Evolutionary conservation across 2,888 invertebrate genomes (phyloP), one percentile per base, ranked within the genome.

Genomic region (Formica aserva): DNA sequence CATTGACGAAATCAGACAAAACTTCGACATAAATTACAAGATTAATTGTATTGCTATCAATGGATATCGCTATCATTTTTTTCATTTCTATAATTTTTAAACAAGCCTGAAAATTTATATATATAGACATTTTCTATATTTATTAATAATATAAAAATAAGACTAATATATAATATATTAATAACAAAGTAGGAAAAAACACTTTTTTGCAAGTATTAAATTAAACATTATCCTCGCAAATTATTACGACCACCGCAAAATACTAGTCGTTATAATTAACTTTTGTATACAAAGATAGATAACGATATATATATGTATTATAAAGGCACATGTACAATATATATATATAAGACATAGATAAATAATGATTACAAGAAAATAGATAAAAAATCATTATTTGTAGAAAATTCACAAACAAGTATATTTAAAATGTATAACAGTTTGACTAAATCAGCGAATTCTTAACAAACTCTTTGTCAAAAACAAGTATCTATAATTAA

Each of bases 201-300:
- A 55, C 9, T 3, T 11, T 55, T 55, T 35, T 13, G n/a, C 5
- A 22, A 35, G 22, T 55, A 11, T 72, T 38, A 9, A 71, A 22
- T 55, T 72, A 72, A 5, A 4, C 11, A 26, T 18, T 15, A 72
- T 57, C 1, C 1, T 35, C 1, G 1, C 18, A 57, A 55, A 57
- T 38, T 72, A 9, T 35, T 18, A 35, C 15, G n/a, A n/a, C 6
- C 8, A 69, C 15, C 15, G 3, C 26, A 22, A 57, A 15, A 38
- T 38, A 18, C 57, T 72, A 57, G 38, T 72, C 72, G 38, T 35
- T 38, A 72, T 35, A 52, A 72, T 55, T 72, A 72, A 55, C 35
- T 38, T 38, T 29, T 60, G n/a, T 52, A 9, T 55, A 55, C 38
- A 72, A 72, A 72, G 18, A 35, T 55, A 35, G 5, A 9, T 18